phyloP scores from a whole-genome alignment of 2,888 invertebrate genomes.

The Neoscelio sp. region DNA sequence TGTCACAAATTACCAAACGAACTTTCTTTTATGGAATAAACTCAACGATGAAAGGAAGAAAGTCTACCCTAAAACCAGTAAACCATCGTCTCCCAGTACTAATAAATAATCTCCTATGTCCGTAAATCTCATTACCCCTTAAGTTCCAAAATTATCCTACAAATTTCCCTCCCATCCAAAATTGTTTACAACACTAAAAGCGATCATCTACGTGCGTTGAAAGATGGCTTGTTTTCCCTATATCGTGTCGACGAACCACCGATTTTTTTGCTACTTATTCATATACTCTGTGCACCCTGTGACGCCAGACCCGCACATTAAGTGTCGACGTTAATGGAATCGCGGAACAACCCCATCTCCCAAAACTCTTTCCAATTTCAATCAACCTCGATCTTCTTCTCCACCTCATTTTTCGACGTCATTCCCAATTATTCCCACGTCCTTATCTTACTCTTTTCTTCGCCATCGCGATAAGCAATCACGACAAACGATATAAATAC shows the following conservation, averaged over 20 bases:
- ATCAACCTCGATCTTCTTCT: neutral
- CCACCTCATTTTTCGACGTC: neutral
- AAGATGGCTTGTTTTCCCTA: conserved; percentile 44
- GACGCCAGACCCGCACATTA: conserved; percentile 47
- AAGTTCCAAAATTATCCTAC: too few relatives aligned
- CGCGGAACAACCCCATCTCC: conserved; percentile 4
- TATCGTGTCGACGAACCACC: conserved; percentile 61
- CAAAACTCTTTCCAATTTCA: neutral
- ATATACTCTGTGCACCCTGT: conserved; percentile 20
- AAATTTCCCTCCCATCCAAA: neutral
- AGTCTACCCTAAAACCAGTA: too few relatives aligned
- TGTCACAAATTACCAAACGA: too few relatives aligned
- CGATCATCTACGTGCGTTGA: conserved; percentile 5
- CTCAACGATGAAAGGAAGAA: too few relatives aligned
- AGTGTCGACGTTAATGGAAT: conserved; percentile 7
- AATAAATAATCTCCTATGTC: too few relatives aligned
- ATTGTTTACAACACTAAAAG: neutral
- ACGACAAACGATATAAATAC: conserved; percentile 25
- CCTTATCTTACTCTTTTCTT: neutral
- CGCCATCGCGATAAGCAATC: neutral
- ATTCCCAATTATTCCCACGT: conserved; percentile 13
- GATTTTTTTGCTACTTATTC: conserved; percentile 56
- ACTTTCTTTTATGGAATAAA: too few relatives aligned
- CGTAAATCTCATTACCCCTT: too few relatives aligned
- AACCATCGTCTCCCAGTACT: too few relatives aligned